Base-by-base conservation (phyloP, 30 jellyfish, hydroid and myxozoan species). In the Catostylus mosaicus region DNA sequence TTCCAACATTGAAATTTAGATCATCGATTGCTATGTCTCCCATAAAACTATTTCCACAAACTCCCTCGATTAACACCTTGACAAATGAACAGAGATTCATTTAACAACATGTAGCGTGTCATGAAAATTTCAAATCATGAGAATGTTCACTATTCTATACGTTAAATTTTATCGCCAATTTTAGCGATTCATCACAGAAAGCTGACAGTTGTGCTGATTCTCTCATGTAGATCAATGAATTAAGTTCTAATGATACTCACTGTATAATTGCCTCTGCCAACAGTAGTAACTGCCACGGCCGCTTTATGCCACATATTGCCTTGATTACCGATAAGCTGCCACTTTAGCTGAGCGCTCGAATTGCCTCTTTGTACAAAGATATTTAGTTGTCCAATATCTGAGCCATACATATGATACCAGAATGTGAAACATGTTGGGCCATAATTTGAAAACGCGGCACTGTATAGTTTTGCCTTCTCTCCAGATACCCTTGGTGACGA, bases 21-120 rank as follows among this genome's bases (percentile, higher is more conserved):
- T 71, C 89, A 48, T 83, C 93, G 33, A 83, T 37, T 8, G 93
- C 93, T 9, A 83, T 83, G 35, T 83, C 93, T n/a, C 93, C 93
- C 0, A 22, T 47, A 78, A 68, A 83, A 3, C 81, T 30, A 24
- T 47, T 83, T 37, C 93, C 93, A 18, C 80, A 23, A 3, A 83
- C 81, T 2, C 89, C 93, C 40, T 83, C 93, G 76, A 83, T 52
- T 4, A 70, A 50, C 68, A 83, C 43, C 93, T 83, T 24, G n/a
- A n/a, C n/a, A n/a, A n/a, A n/a, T n/a, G n/a, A n/a, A n/a, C n/a
- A n/a, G n/a, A n/a, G n/a, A n/a, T n/a, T n/a, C n/a, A n/a, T n/a
- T n/a, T n/a, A n/a, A n/a, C n/a, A n/a, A n/a, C n/a, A n/a, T n/a
- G n/a, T n/a, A n/a, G n/a, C n/a, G n/a, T n/a, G n/a, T n/a, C n/a